Percentiles rank a stretch among this genome's conserved stretches.
Evolutionary conservation across 2,113 vertebrate species (phyloP).

Genomic region (Lophochroa leadbeateri): DNA sequence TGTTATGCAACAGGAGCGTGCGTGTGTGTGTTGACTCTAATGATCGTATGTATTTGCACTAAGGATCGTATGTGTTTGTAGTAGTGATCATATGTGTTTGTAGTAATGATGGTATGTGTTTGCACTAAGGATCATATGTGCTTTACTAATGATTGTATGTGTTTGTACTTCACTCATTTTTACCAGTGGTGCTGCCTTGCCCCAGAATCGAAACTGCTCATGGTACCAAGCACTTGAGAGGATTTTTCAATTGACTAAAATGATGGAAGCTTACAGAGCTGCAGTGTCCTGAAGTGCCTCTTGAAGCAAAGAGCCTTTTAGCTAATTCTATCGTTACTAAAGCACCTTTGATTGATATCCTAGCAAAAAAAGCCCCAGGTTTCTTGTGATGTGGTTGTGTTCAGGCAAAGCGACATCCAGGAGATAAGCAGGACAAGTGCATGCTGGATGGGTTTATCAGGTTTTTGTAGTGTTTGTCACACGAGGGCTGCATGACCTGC

Average conservation of each 20-base stretch:
- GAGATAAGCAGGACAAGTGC: not conserved
- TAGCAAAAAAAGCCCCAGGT: not conserved
- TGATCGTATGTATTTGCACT: too few relatives aligned
- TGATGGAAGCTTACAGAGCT: not conserved
- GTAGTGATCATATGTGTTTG: too few relatives aligned
- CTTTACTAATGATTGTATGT: too few relatives aligned
- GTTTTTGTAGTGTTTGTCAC: not conserved
- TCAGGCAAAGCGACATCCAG: not conserved
- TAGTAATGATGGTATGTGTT: too few relatives aligned
- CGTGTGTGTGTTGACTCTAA: rapidly evolving
- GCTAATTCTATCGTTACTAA: not conserved
- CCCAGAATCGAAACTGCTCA: not conserved
- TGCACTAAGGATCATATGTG: too few relatives aligned
- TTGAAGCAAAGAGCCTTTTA: constrained; percentile 6
- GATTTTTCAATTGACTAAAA: not conserved
- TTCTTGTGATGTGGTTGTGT: not conserved
- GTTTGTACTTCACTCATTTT: not conserved
- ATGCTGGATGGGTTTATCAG: not conserved
- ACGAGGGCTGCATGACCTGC: not conserved
- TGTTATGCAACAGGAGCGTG: rapidly evolving
- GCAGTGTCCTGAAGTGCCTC: not conserved
- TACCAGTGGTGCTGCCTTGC: not conserved
- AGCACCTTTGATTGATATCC: not conserved
- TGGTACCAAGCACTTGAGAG: not conserved
- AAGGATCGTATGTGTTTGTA: too few relatives aligned